A percentile compares a stretch with the other conserved stretches of the same genome.
phyloP scores from a whole-genome alignment of 2,888 invertebrate genomes.

The Zootermopsis nevadensis region DNA sequence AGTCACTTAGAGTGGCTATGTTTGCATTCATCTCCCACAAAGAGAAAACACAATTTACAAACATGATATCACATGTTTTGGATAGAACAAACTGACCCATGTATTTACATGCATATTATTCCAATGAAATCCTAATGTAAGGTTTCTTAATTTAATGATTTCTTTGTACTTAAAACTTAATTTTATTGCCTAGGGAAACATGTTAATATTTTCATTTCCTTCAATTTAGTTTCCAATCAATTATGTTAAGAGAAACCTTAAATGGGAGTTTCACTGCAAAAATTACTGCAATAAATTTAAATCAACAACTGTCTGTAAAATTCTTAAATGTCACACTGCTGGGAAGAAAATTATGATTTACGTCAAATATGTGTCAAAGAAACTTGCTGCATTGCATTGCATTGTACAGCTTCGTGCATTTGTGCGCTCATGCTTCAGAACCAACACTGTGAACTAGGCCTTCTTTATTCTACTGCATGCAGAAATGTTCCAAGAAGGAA shows the following conservation, averaged over 20 bases:
- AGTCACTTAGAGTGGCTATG: not conserved
- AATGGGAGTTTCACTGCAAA: too few species aligned
- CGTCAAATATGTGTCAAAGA: not conserved
- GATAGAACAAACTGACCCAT: not conserved
- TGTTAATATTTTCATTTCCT: too few species aligned
- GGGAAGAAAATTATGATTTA: not conserved
- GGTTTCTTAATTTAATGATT: not conserved
- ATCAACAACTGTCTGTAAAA: not conserved
- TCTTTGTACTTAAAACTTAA: too few species aligned
- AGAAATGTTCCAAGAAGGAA: slow-evolving; percentile 6
- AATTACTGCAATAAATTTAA: too few species aligned
- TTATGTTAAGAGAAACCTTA: too few species aligned
- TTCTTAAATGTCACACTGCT: not conserved
- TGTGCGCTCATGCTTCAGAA: not conserved
- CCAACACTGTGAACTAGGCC: slow-evolving; percentile 7
- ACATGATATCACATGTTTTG: not conserved
- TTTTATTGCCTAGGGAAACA: too few species aligned
- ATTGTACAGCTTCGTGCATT: not conserved
- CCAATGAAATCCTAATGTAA: not conserved
- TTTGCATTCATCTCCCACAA: not conserved
- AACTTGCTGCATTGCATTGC: not conserved
- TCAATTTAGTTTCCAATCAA: too few species aligned
- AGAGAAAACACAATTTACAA: not conserved
- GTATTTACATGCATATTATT: not conserved
- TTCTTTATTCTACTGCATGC: not conserved